Evolutionary conservation across 2,888 invertebrate species (phyloP).

Genomic region (Rutpela maculata): DNA sequence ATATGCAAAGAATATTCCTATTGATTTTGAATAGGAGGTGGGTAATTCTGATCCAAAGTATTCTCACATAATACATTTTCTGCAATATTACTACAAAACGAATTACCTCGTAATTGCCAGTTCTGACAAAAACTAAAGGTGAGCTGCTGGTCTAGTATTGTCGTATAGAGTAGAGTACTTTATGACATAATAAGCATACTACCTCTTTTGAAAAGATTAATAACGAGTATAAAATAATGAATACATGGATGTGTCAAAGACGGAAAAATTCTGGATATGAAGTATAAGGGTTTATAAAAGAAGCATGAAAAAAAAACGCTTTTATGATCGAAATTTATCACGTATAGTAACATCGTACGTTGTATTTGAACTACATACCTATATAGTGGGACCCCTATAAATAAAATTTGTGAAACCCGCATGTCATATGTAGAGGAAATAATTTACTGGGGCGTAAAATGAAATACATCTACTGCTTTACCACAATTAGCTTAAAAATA

Average conservation of each 20-base stretch:
- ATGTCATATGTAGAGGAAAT: conserved; percentile 12
- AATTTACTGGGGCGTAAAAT: not conserved
- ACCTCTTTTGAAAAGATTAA: conserved; percentile 6
- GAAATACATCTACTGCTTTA: not conserved
- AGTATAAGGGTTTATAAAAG: conserved; percentile 4
- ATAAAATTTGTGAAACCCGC: conserved; percentile 28
- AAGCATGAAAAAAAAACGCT: conserved; percentile 3
- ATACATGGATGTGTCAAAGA: conserved; percentile 24
- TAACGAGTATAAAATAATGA: conserved; percentile 16
- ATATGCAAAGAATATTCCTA: too few species aligned
- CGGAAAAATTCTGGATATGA: conserved; percentile 20
- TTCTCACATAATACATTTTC: too few species aligned
- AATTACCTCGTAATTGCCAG: too few species aligned
- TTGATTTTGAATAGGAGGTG: too few species aligned
- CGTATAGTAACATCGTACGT: not conserved
- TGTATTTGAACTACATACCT: conserved; percentile 1
- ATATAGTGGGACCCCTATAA: conserved; percentile 22
- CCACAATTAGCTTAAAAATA: not conserved
- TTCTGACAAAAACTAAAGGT: too few species aligned
- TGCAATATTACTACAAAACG: too few species aligned
- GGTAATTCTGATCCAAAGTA: too few species aligned
- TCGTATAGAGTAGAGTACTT: not conserved
- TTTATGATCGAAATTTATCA: conserved; percentile 19
- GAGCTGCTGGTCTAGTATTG: too few species aligned
- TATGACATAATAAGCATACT: not conserved